Evolutionary conservation across 2,113 vertebrate genomes (phyloP), one percentile per base, ranked within the genome.

Genomic region (Megaceryle maxima): DNA sequence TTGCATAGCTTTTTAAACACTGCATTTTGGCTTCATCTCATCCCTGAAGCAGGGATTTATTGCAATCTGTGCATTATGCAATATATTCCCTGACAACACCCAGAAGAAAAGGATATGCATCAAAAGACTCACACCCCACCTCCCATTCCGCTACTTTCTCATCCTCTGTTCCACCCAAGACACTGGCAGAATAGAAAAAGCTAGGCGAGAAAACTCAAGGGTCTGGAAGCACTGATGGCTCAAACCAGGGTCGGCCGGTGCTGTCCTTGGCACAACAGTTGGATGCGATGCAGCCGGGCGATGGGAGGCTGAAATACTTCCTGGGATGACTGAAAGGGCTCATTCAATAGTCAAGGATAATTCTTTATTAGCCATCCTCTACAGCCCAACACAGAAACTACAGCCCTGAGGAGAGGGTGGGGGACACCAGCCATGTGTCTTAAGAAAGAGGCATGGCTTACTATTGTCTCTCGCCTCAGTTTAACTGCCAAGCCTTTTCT

Each of bases 271-370:
- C 95, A 94, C 92, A 94, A 86, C 39, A 88, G 67, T 80, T 94
- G 92, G 75, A 83, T 31, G 56, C 18, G 35, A 92, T 87, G 78
- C 91, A 94, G 67, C 89, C 53, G 21, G 62, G 74, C 35, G 24
- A 90, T 43, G 63, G 16, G 50, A 82, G 73, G 56, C 90, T 93
- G 83, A 88, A 96, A 92, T 35, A 90, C 94, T 95, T 94, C 90
- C 93, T 68, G 90, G 94, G 85, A 68, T 81, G 83, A 56, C 83
- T 93, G 92, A 88, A 93, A 92, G 50, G 88, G 62, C 77, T 88
- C 86, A 92, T 92, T 96, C 88, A 90, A 37, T 43, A 82, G 57
- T 18, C 83, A 78, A 78, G 91, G 87, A 21, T 43, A 74, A 53
- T 68, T 91, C 93, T 82, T 68, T 64, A 88, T 53, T 63, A 92